Evolutionary conservation across 1,140 invertebrate genomes (phyloP).

Genomic region (Globodera ellingtonae): DNA sequence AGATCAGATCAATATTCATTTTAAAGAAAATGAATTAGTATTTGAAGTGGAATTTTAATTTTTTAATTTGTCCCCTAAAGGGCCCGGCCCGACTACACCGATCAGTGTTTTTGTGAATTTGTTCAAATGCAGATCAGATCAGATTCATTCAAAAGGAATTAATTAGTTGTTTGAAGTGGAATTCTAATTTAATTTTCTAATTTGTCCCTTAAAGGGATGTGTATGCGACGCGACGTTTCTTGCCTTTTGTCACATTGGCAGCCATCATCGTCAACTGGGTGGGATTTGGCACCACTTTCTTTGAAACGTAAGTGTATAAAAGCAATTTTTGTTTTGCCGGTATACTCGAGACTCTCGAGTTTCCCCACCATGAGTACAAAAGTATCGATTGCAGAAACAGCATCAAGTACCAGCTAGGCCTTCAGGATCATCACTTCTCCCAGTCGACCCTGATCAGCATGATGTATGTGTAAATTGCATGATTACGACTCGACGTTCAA

Average conservation of each 20-base stretch:
- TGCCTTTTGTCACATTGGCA: slow-evolving; percentile 51
- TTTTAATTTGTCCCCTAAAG: slow-evolving; percentile 11
- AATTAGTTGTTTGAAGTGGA: too few relatives aligned
- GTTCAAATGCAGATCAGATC: too few relatives aligned
- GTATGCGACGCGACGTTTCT: slow-evolving; percentile 44
- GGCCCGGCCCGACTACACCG: slow-evolving; percentile 9
- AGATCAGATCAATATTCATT: too few relatives aligned
- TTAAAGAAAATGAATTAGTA: too few relatives aligned
- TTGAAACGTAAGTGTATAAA: slow-evolving; percentile 39
- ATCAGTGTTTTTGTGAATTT: too few relatives aligned
- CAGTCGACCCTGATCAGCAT: slow-evolving; percentile 57
- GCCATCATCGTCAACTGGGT: slow-evolving; percentile 57
- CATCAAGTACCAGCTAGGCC: slow-evolving; percentile 63
- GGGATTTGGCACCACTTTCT: slow-evolving; percentile 61
- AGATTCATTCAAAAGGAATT: too few relatives aligned
- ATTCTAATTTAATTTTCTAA: too few relatives aligned
- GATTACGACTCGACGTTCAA: background rate
- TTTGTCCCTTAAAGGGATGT: slow-evolving; percentile 46
- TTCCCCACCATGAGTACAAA: background rate
- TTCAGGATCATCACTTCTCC: slow-evolving; percentile 56
- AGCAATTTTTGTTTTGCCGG: too few relatives aligned
- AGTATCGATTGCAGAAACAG: slow-evolving; percentile 38
- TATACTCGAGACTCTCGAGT: too few relatives aligned
- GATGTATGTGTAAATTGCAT: slow-evolving; percentile 44
- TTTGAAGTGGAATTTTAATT: too few relatives aligned